Conservation (phyloP, 2,888 invertebrate species). For the Spicauda simplicius region DNA sequence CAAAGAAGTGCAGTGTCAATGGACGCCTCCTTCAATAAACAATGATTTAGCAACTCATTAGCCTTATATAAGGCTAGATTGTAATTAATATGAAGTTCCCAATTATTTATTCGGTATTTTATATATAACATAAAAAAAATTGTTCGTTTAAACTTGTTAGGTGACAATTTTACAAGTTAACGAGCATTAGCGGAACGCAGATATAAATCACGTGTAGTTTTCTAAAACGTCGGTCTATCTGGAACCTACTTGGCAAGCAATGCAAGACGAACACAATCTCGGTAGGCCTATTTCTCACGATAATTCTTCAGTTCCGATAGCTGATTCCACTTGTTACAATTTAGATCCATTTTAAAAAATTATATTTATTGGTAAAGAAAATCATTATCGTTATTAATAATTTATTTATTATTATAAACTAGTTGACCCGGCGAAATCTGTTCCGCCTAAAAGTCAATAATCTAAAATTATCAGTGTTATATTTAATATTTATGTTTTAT, state of each 20-base stretch:
- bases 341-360: background rate
- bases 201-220: constrained; percentile 6
- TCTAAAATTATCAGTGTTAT: too few species aligned
- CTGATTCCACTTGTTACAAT: background rate
- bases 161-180: background rate
- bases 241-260: constrained; percentile 1
- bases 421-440: too few species aligned
- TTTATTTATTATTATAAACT: too few species aligned
- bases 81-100: too few species aligned
- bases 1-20: too few species aligned
- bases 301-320: background rate
- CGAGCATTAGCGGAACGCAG: background rate
- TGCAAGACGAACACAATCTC: background rate
- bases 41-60: too few species aligned
- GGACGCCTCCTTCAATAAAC: too few species aligned
- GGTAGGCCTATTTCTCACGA: constrained; percentile 4
- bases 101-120: too few species aligned
- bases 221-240: background rate
- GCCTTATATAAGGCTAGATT: too few species aligned
- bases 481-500: too few species aligned
- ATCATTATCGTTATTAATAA: background rate
- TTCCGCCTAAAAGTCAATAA: too few species aligned
- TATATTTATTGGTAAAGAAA: background rate
- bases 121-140: too few species aligned
- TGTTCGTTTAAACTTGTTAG: background rate